A percentile compares a stretch with the other conserved stretches of the same genome.
Conservation (phyloP, 2,888 invertebrate genomes). For the Kryphioiulus occultus region DNA sequence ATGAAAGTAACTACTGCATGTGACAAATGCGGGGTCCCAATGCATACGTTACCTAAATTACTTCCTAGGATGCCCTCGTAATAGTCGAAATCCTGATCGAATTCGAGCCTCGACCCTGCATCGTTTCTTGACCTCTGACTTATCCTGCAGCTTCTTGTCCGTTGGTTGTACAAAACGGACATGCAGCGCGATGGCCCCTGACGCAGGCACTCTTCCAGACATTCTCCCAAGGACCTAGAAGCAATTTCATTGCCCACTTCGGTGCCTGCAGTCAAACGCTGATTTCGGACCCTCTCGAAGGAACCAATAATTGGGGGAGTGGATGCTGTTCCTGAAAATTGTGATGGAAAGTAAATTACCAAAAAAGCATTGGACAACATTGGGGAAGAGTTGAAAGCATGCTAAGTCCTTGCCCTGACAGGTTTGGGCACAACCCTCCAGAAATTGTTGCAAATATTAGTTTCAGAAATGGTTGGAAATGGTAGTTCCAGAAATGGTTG, state of each 20-base stretch:
- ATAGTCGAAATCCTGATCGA: constrained; percentile 91
- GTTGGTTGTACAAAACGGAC: constrained; percentile 86
- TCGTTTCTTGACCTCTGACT: constrained; percentile 79
- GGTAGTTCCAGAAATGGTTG: too few relatives aligned
- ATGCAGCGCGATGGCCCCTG: constrained; percentile 87
- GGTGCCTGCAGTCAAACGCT: constrained; percentile 48
- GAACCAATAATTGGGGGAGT: constrained; percentile 64
- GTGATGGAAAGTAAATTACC: too few relatives aligned
- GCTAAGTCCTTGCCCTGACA: too few relatives aligned
- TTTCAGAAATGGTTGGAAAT: too few relatives aligned
- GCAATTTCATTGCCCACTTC: constrained; percentile 72
- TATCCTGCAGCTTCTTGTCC: constrained; percentile 82
- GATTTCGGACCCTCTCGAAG: constrained; percentile 52
- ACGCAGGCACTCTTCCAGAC: constrained; percentile 85
- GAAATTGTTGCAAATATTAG: too few relatives aligned
- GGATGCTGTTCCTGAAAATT: constrained; percentile 44
- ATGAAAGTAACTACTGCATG: too few relatives aligned
- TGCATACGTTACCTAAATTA: constrained; percentile 52
- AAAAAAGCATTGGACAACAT: constrained; percentile 64
- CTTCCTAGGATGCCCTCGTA: constrained; percentile 91
- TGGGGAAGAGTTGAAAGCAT: too few relatives aligned
- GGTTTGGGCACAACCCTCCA: too few relatives aligned
- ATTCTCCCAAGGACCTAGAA: constrained; percentile 85
- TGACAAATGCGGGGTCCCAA: too few relatives aligned
- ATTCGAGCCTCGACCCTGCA: constrained; percentile 80